Percentiles rank a stretch among this genome's conserved stretches.
phyloP scores from a whole-genome alignment of 2,113 vertebrate genomes.

The Orthochromis malagaraziensis region DNA sequence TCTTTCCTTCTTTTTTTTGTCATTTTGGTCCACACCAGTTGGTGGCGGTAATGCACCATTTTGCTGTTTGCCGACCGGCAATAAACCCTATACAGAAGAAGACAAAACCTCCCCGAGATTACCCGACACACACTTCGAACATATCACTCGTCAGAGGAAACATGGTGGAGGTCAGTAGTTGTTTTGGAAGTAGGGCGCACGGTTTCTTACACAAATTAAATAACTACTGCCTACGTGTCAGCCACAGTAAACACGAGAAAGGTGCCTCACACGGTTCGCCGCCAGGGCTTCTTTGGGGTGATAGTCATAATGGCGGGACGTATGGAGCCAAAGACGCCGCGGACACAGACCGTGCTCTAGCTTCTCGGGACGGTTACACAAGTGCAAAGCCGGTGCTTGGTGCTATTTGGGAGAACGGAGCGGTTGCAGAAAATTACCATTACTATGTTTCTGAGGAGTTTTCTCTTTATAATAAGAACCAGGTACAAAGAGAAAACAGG shows the following conservation, averaged over 20 bases:
- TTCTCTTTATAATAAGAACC: background rate
- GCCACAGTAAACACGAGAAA: accelerated
- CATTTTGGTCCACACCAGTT: background rate
- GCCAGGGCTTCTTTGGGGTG: background rate
- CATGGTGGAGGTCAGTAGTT: slow-evolving; percentile 62
- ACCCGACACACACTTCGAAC: too few relatives aligned
- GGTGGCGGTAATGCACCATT: background rate
- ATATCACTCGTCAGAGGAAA: background rate
- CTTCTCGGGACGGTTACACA: background rate
- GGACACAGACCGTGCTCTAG: background rate
- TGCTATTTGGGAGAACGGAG: background rate
- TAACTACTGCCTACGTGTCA: background rate
- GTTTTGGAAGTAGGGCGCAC: background rate
- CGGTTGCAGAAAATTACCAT: background rate
- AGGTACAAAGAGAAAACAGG: accelerated
- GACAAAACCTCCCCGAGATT: too few relatives aligned
- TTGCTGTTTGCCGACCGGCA: background rate
- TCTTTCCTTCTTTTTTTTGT: too few relatives aligned
- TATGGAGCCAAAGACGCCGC: background rate
- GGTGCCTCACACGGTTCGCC: accelerated
- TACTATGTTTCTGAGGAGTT: too few relatives aligned
- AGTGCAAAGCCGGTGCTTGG: background rate
- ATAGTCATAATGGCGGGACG: background rate
- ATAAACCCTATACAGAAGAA: background rate
- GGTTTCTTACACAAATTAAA: background rate